Evolutionary conservation across 1,140 invertebrate species (phyloP).

Genomic region (Ylistrum balloti): DNA sequence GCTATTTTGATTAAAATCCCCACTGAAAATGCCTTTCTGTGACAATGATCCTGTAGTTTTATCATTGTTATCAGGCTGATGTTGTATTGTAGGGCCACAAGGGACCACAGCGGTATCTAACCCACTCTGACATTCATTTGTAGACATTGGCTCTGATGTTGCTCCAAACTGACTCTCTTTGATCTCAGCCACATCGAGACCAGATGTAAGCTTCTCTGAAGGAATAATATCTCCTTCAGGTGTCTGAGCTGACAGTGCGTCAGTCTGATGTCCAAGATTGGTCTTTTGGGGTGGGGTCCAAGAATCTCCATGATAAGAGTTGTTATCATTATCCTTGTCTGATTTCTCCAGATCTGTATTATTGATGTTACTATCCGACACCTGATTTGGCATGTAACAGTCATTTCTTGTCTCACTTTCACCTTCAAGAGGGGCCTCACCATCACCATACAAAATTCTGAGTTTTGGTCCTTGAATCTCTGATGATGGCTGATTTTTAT

Average conservation of each 20-base stretch:
- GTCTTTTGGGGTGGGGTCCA: background rate
- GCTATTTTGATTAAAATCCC: background rate
- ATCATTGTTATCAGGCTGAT: background rate
- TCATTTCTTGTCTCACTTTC: background rate
- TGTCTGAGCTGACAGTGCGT: background rate
- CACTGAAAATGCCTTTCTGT: slow-evolving; percentile 38
- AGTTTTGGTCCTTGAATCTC: background rate
- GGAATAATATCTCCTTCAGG: background rate
- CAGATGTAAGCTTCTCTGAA: background rate
- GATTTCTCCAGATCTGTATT: background rate
- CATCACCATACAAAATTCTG: slow-evolving; percentile 4
- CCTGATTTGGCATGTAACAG: background rate
- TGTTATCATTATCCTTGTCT: background rate
- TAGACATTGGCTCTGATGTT: background rate
- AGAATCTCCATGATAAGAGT: background rate
- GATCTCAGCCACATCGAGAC: background rate
- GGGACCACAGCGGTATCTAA: background rate
- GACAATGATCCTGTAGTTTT: background rate
- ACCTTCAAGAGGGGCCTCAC: background rate
- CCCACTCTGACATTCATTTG: background rate
- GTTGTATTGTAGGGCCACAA: background rate
- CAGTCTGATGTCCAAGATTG: background rate
- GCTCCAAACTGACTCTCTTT: background rate
- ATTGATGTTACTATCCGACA: background rate
- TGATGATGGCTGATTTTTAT: background rate